phyloP scores from a whole-genome alignment of 2,888 invertebrate species.

The Nomada hirtipes region DNA sequence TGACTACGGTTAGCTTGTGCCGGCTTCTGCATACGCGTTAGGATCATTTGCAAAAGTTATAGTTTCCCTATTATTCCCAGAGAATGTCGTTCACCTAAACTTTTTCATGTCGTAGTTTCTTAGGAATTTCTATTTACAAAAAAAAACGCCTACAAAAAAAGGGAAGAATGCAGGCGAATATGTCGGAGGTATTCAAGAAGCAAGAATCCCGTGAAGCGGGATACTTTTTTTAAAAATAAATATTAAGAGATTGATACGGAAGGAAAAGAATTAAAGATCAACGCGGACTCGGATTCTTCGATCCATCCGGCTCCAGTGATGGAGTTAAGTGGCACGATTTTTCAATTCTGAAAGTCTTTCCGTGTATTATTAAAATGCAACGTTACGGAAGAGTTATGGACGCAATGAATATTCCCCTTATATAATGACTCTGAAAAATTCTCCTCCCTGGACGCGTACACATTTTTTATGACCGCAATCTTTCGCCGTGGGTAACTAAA shows the following conservation, averaged over 20 bases:
- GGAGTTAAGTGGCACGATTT: constrained; percentile 71
- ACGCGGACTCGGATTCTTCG: constrained; percentile 42
- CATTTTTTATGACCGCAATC: constrained; percentile 65
- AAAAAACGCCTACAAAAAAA: neutral
- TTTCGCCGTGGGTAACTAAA: constrained; percentile 61
- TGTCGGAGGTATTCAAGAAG: neutral
- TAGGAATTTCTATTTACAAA: no score
- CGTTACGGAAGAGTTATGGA: constrained; percentile 66
- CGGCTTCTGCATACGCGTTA: neutral
- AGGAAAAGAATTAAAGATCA: neutral
- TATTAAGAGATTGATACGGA: constrained; percentile 31
- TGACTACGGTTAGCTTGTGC: neutral
- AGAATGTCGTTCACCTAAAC: neutral
- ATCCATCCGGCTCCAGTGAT: constrained; percentile 46
- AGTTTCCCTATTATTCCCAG: neutral
- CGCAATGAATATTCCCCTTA: constrained; percentile 71
- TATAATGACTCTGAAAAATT: constrained; percentile 70
- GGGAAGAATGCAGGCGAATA: neutral
- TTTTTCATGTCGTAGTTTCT: no score
- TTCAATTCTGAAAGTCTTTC: constrained; percentile 71
- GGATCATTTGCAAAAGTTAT: neutral
- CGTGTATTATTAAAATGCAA: constrained; percentile 73
- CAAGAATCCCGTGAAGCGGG: neutral
- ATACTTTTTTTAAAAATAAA: constrained; percentile 1
- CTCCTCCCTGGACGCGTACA: constrained; percentile 58